Conservation (phyloP, 2,888 invertebrate species). For the Zhengitettix transpicula region DNA sequence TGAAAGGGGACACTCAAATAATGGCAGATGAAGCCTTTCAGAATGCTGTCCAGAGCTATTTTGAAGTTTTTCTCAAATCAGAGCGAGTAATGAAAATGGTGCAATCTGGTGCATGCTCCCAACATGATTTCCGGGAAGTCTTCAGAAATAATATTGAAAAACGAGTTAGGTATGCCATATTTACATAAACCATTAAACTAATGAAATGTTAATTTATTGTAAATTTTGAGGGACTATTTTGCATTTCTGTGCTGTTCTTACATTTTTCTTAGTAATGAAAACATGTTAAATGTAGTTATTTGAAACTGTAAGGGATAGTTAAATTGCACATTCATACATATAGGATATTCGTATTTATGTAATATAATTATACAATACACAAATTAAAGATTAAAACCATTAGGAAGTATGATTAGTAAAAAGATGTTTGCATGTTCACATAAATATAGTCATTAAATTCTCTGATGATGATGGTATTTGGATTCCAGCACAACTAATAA, state of each 20-base stretch:
- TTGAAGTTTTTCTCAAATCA: constrained; percentile 90
- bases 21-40: constrained; percentile 97
- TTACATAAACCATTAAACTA: background rate
- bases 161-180: constrained; percentile 55
- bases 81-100: constrained; percentile 95
- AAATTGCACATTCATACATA: too few relatives aligned
- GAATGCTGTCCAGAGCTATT: constrained; percentile 92
- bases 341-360: too few relatives aligned
- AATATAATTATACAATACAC: too few relatives aligned
- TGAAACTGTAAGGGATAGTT: too few relatives aligned
- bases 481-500: too few relatives aligned
- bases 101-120: constrained; percentile 92
- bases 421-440: too few relatives aligned
- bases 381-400: too few relatives aligned
- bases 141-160: constrained; percentile 97
- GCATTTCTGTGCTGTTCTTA: background rate
- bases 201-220: too few relatives aligned
- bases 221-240: too few relatives aligned
- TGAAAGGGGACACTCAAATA: constrained; percentile 97
- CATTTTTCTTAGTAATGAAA: background rate
- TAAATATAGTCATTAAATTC: too few relatives aligned
- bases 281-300: background rate
- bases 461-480: too few relatives aligned
- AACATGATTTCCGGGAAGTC: constrained; percentile 96
- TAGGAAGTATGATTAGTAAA: too few relatives aligned